These are phyloP conservation scores for Eufriesea mexicana DNA, from an alignment of 1,140 invertebrate genomes.

Conservation along the genomic window DNA sequence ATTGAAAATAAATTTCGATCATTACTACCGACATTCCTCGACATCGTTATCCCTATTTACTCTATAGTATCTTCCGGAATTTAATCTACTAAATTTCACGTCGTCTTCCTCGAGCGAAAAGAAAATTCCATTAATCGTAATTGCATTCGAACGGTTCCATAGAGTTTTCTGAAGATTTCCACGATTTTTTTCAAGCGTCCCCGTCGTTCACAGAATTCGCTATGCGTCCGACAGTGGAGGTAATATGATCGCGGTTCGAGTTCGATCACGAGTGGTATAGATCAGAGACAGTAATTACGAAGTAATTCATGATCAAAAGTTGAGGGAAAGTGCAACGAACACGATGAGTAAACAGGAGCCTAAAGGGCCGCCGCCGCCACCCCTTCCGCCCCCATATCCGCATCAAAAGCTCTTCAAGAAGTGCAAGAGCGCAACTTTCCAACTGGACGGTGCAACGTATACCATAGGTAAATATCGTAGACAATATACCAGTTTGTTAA, in stretches of 20 bases:
- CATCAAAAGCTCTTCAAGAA: slow-evolving; percentile 86
- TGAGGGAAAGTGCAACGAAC: slow-evolving; percentile 40
- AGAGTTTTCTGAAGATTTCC: neutral
- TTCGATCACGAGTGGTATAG: slow-evolving; percentile 5
- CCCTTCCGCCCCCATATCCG: slow-evolving; percentile 55
- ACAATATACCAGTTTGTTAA: neutral
- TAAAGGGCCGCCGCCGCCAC: slow-evolving; percentile 58
- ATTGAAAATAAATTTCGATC: neutral
- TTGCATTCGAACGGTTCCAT: neutral
- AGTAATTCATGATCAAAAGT: slow-evolving; percentile 35
- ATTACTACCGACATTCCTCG: neutral
- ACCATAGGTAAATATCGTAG: slow-evolving; percentile 87
- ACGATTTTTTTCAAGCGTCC: neutral
- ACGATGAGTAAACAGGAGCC: slow-evolving; percentile 41
- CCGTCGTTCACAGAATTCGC: neutral
- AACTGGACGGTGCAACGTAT: slow-evolving; percentile 89
- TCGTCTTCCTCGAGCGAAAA: neutral
- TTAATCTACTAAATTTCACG: neutral
- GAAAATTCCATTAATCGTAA: neutral
- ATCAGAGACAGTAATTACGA: slow-evolving; percentile 6
- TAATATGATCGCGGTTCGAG: neutral
- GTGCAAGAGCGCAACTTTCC: slow-evolving; percentile 90
- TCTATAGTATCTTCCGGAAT: neutral
- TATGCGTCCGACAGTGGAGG: neutral
- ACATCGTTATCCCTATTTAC: neutral